phyloP scores from a whole-genome alignment of 2,113 vertebrate genomes.

The Sula dactylatra region DNA sequence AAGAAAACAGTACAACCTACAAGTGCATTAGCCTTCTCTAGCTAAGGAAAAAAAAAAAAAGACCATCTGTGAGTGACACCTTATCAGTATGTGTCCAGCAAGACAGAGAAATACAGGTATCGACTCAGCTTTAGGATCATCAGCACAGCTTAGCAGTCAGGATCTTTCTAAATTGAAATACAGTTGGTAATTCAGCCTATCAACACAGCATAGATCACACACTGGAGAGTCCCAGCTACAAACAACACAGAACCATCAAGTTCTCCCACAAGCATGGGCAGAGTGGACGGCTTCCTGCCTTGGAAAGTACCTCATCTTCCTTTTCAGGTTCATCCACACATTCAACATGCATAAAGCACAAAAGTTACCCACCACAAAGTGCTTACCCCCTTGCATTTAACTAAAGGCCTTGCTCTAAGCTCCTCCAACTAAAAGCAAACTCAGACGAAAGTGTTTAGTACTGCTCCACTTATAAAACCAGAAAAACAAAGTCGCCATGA shows the following conservation, averaged over 20 bases:
- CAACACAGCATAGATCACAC: rapidly evolving
- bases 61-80: not conserved
- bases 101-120: not conserved
- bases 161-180: not conserved
- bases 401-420: not conserved
- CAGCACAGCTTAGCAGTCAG: not conserved
- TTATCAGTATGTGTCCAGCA: not conserved
- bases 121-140: not conserved
- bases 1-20: not conserved
- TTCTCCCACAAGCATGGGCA: not conserved
- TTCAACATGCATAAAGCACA: not conserved
- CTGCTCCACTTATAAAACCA: not conserved
- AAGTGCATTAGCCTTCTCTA: not conserved
- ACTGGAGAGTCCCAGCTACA: not conserved
- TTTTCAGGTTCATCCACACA: not conserved
- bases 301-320: not conserved
- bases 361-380: not conserved
- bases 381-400: not conserved
- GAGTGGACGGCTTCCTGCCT: not conserved
- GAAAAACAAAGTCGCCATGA: not conserved
- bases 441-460: not conserved
- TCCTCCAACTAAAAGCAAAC: not conserved
- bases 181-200: not conserved
- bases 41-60: not conserved
- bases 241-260: not conserved